phyloP scores from a whole-genome alignment of 2,113 vertebrate species.

The Aptenodytes patagonicus region DNA sequence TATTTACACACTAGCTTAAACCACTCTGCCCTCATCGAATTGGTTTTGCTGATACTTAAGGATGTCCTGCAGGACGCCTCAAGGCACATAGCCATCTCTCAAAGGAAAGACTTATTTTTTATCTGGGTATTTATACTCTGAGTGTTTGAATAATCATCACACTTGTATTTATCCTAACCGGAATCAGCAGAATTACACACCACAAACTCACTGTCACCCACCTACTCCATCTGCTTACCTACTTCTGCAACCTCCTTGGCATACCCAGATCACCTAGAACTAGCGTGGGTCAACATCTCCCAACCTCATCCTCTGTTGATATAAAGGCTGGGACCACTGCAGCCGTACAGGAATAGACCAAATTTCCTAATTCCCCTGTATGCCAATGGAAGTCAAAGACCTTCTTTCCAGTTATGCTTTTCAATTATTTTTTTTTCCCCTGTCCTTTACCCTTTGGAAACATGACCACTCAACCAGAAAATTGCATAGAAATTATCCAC shows the following conservation, averaged over 20 bases:
- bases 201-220: neutral
- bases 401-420: neutral
- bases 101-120: neutral
- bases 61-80: neutral
- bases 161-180: neutral
- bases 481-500: neutral
- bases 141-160: neutral
- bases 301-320: neutral
- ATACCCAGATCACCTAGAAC: neutral
- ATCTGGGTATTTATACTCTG: neutral
- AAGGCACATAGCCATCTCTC: neutral
- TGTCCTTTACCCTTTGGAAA: neutral
- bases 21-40: neutral
- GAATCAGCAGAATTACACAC: neutral
- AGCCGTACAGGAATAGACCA: neutral
- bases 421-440: neutral
- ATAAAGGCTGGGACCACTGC: neutral
- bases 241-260: neutral
- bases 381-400: neutral
- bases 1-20: neutral
- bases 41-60: neutral
- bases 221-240: neutral
- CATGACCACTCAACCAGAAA: neutral
- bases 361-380: neutral
- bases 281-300: fast-evolving